Conservation (phyloP, 2,888 invertebrate genomes). For the Halocaridina rubra region DNA sequence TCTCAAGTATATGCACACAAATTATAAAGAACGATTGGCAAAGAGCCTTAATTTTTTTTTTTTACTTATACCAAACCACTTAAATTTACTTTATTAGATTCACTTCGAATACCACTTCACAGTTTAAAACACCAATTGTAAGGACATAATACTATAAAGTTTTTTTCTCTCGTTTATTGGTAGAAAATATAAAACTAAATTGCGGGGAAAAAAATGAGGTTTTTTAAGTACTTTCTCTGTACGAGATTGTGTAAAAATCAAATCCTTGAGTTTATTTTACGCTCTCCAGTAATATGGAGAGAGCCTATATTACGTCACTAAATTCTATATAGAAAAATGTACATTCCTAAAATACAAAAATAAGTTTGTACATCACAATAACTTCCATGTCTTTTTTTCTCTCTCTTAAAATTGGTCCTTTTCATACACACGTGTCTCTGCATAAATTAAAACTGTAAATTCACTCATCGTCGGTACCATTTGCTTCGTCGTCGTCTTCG, state of each 20-base stretch:
- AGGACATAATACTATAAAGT: neutral
- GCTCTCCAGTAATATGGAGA: neutral
- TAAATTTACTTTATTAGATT: no score
- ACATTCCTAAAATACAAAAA: slow-evolving; percentile 55
- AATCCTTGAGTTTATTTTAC: neutral
- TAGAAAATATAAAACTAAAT: slow-evolving; percentile 62
- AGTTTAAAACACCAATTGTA: neutral
- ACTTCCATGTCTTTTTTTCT: no score
- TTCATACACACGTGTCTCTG: no score
- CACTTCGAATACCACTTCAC: neutral
- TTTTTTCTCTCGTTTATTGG: slow-evolving; percentile 39
- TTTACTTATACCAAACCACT: no score
- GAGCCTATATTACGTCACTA: neutral
- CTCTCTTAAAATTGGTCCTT: no score
- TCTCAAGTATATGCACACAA: no score
- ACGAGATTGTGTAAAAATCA: neutral
- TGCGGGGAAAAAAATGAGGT: slow-evolving; percentile 21
- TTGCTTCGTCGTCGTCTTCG: slow-evolving; percentile 38
- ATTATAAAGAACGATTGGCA: no score
- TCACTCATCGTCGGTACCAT: slow-evolving; percentile 45
- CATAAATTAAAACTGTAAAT: no score
- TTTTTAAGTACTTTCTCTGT: slow-evolving; percentile 42
- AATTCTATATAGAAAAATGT: slow-evolving; percentile 36
- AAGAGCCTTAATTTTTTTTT: no score
- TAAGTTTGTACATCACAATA: slow-evolving; percentile 60